Percentiles rank a stretch among this genome's conserved stretches.
Conservation (phyloP, 2,113 vertebrate species). For the Callorhinus ursinus region DNA sequence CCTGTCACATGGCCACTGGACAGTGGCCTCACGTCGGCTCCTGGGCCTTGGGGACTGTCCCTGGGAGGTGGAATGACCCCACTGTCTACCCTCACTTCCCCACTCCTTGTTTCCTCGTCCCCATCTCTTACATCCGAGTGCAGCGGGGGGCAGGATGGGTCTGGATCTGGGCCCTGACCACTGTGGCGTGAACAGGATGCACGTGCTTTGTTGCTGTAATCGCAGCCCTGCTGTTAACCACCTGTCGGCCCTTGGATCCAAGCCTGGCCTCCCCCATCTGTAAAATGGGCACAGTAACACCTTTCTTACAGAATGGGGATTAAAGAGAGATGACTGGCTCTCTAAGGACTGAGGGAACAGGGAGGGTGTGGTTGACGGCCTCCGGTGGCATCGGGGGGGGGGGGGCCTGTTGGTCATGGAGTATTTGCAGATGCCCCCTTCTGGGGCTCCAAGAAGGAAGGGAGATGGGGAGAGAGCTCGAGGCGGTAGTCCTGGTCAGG, state of each 20-base stretch:
- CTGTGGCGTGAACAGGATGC: rapidly evolving
- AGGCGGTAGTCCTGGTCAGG: neutral
- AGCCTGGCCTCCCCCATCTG: neutral
- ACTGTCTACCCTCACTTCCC: rapidly evolving
- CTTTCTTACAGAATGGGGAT: neutral
- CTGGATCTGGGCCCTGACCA: neutral
- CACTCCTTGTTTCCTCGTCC: rapidly evolving
- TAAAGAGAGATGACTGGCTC: neutral
- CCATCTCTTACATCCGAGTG: rapidly evolving
- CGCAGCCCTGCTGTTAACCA: neutral
- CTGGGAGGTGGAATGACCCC: rapidly evolving
- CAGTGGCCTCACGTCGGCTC: neutral
- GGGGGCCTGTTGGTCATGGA: too few species aligned
- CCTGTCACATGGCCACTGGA: neutral
- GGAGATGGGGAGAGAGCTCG: neutral
- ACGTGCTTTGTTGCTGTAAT: neutral
- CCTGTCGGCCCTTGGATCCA: neutral
- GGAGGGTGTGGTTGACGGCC: rapidly evolving
- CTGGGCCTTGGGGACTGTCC: rapidly evolving
- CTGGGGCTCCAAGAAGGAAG: neutral
- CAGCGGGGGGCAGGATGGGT: rapidly evolving
- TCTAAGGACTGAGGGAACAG: rapidly evolving
- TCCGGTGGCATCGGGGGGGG: rapidly evolving
- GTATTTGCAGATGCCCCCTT: neutral
- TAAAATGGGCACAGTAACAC: neutral